phyloP scores from a whole-genome alignment of 2,113 vertebrate genomes.

The Mesoclemmys tuberculata region DNA sequence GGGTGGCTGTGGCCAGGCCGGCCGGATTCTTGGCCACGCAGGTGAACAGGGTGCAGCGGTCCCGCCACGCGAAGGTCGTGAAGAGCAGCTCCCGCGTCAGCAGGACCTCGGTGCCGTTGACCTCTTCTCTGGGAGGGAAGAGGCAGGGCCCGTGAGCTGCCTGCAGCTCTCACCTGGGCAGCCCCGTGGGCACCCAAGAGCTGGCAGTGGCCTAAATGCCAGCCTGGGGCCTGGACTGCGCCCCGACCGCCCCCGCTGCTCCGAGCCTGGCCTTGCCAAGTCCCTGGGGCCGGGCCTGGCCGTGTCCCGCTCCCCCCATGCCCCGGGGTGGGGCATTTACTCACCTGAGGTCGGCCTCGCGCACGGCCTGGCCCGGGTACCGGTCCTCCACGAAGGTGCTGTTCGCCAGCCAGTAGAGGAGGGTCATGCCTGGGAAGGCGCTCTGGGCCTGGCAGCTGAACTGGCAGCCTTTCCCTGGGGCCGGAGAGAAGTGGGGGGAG shows the following conservation, averaged over 20 bases:
- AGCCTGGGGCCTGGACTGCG: too few species aligned
- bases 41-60: conserved; percentile 67
- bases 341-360: conserved; percentile 75
- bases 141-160: too few species aligned
- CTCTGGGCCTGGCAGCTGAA: conserved; percentile 40
- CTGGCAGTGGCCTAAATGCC: too few species aligned
- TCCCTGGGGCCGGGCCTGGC: too few species aligned
- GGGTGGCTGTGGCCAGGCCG: not conserved
- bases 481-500: not conserved
- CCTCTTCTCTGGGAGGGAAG: not conserved
- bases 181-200: not conserved
- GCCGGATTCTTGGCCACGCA: conserved; percentile 70
- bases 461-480: conserved; percentile 28
- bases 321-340: not conserved
- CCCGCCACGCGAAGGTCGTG: conserved; percentile 14
- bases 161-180: too few species aligned
- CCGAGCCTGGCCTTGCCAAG: too few species aligned
- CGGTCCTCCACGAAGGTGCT: conserved; percentile 78
- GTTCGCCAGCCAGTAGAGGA: conserved; percentile 87
- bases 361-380: conserved; percentile 42
- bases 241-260: too few species aligned
- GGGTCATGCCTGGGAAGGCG: conserved; percentile 8
- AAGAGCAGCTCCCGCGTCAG: conserved; percentile 62
- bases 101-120: fast-evolving
- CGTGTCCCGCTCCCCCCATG: too few species aligned